Base-by-base conservation (phyloP, 92 coral and sea anemone genomes). In the Isaurus tuberculatus region DNA sequence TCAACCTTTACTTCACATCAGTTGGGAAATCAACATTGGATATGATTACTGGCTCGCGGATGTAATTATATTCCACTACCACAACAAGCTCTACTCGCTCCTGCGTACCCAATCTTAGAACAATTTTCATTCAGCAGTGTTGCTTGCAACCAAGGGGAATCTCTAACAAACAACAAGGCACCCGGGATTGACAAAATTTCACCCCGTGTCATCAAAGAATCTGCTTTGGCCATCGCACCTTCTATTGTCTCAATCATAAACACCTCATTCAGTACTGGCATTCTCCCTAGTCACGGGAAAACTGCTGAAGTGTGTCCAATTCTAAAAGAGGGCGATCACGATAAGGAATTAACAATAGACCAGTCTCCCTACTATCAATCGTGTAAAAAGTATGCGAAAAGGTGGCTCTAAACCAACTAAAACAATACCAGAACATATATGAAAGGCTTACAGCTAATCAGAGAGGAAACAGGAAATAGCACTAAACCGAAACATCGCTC, bases 401-500 rank as follows among this genome's bases (percentile, higher is more conserved):
- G 29, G 44, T 43, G 0, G 86, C 83, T 30, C 17, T 81, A 28
- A 31, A 81, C 44, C 79, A 87, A 28, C 32, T 72, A 9, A 87
- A 23, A 60, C 74, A 73, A 17, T 88, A 88, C 80, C 30, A 74
- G 81, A 60, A 42, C 23, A 69, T 22, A 65, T 74, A 83, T 28
- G 70, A 88, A 44, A 26, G 82, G 33, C 40, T 83, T 7, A 33
- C 88, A 37, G 66, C 32, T 0, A 36, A 88, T 30, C 91, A 88
- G 22, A 87, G 88, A 37, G 88, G 85, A 46, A 88, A 88, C 51
- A 88, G 58, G 60, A 88, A 77, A 36, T 74, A 71, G 68, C 77
- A 88, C 30, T 88, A 85, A 33, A 83, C 81, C 16, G 85, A 75
- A 43, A 88, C 91, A 23, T 65, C 86, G 29, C 75, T 40, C 0